These are phyloP conservation scores for Hoplodrina blanda DNA, from an alignment of 2,888 invertebrate species.

Conservation along the genomic window DNA sequence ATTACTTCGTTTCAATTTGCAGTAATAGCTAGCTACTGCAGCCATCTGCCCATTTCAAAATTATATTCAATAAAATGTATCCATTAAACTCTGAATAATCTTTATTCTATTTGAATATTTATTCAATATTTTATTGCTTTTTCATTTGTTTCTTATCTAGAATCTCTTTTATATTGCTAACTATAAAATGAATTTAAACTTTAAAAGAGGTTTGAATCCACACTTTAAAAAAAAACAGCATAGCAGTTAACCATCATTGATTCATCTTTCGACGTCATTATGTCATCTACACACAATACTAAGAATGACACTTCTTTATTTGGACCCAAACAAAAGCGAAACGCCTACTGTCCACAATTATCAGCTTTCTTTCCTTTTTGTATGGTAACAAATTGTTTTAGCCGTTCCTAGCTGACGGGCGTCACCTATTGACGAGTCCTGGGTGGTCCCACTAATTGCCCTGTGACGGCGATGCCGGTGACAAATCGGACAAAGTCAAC, in stretches of 20 bases:
- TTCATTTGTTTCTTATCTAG: constrained; percentile 45
- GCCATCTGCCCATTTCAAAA: constrained; percentile 7
- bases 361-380: constrained; percentile 51
- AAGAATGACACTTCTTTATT: constrained; percentile 51
- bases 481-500: constrained; percentile 77
- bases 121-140: constrained; percentile 30
- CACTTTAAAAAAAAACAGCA: background rate
- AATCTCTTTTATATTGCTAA: constrained; percentile 12
- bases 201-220: background rate
- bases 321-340: constrained; percentile 58
- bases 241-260: constrained; percentile 7
- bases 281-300: constrained; percentile 50
- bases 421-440: constrained; percentile 69
- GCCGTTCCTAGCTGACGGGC: constrained; percentile 66
- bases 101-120: constrained; percentile 34
- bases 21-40: constrained; percentile 39
- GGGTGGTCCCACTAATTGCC: constrained; percentile 82
- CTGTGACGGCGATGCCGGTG: constrained; percentile 71
- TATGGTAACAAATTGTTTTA: constrained; percentile 72
- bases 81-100: constrained; percentile 18
- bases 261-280: constrained; percentile 31
- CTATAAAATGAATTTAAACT: constrained; percentile 16
- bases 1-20: constrained; percentile 52
- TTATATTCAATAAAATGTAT: constrained; percentile 37
- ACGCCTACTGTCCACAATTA: constrained; percentile 61